Conservation (phyloP, 2,888 invertebrate genomes). For the Pimpla rufipes region DNA sequence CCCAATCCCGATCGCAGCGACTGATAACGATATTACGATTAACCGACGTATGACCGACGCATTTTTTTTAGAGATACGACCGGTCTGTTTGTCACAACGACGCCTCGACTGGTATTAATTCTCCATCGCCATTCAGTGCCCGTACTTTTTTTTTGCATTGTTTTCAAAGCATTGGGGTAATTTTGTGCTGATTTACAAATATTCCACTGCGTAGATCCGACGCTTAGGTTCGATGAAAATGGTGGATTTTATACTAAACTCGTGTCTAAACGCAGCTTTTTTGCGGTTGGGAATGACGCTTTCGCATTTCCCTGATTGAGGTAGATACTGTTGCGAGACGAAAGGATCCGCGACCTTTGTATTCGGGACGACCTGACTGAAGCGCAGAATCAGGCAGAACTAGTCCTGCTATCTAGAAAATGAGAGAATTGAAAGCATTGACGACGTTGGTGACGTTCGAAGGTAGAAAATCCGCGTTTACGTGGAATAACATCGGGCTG, state of each 20-base stretch:
- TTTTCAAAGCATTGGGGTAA: too few species aligned
- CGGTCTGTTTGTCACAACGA: neutral
- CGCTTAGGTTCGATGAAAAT: neutral
- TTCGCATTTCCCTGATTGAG: slow-evolving; percentile 44
- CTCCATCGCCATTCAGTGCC: neutral
- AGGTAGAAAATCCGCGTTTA: neutral
- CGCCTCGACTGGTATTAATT: neutral
- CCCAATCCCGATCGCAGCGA: neutral
- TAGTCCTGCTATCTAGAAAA: slow-evolving; percentile 3
- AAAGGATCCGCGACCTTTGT: slow-evolving; percentile 4
- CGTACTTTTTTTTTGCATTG: neutral
- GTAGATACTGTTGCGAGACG: neutral
- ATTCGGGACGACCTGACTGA: neutral
- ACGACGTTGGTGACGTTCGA: neutral
- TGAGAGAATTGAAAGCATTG: slow-evolving; percentile 10
- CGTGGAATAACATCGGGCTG: slow-evolving; percentile 12
- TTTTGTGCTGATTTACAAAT: neutral
- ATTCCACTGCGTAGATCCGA: neutral
- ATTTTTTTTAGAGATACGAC: neutral
- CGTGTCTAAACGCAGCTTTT: neutral
- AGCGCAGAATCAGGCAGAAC: neutral
- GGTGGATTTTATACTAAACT: neutral
- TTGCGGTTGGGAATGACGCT: neutral
- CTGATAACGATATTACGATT: neutral
- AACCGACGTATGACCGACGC: neutral